Percentiles rank a stretch among this genome's conserved stretches.
These are phyloP conservation scores for Lerema accius DNA, from an alignment of 1,140 invertebrate genomes.

Conservation along the genomic window DNA sequence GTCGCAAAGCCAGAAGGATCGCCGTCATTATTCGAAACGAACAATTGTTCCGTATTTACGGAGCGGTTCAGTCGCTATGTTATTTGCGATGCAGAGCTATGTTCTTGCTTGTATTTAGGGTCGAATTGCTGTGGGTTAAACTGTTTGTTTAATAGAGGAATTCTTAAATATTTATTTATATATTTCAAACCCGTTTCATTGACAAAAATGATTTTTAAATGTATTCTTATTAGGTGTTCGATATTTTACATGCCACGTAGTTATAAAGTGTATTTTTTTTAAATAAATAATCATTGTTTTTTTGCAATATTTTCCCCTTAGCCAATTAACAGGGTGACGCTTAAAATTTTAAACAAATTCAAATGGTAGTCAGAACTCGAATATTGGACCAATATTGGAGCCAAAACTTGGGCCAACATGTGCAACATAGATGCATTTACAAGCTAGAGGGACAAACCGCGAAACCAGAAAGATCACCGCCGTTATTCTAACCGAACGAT, in stretches of 20 bases:
- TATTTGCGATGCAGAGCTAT: constrained; percentile 38
- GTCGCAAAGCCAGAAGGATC: constrained; percentile 40
- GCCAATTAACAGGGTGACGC: too few relatives aligned
- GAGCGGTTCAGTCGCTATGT: constrained; percentile 32
- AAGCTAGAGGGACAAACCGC: background rate
- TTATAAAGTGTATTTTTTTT: too few relatives aligned
- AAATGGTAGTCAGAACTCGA: too few relatives aligned
- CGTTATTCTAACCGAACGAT: constrained; percentile 46
- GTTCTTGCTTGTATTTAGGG: constrained; percentile 37
- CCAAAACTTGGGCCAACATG: background rate
- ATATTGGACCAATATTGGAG: too few relatives aligned
- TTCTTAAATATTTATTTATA: too few relatives aligned
- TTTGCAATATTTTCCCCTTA: too few relatives aligned
- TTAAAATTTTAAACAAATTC: too few relatives aligned
- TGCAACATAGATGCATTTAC: background rate
- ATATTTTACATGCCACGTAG: too few relatives aligned
- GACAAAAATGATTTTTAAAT: too few relatives aligned
- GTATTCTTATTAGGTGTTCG: too few relatives aligned
- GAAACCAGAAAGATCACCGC: constrained; percentile 37
- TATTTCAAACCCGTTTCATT: too few relatives aligned
- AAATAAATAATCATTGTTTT: too few relatives aligned
- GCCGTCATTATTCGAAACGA: constrained; percentile 43
- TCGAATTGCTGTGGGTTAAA: background rate
- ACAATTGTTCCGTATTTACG: constrained; percentile 47
- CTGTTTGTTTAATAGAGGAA: constrained; percentile 3